Base-by-base conservation (phyloP, 2,113 vertebrate species). In the Gallinago paraguaiae region DNA sequence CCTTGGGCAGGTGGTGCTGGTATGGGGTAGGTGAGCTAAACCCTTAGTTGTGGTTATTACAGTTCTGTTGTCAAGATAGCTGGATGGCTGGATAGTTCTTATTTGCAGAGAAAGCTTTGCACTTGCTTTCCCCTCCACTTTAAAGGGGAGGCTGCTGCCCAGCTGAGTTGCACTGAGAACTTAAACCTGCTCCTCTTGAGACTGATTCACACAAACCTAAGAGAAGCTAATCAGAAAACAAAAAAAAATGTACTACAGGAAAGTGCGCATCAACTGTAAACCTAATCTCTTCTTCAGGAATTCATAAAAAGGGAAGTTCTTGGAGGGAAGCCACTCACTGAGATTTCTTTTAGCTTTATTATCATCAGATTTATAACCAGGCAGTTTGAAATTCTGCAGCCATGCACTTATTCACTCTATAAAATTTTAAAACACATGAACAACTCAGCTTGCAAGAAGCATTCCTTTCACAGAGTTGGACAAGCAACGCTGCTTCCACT, bases 371-470 rank as follows among this genome's bases (percentile, higher is more conserved):
- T 97, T 97, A 95, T 81, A 93, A 88, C 75, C 45, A 71, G 86
- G 77, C 37, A 48, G 23, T 92, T 96, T 92, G 67, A 94, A 92
- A 86, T 88, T 90, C 93, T 81, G 77, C 86, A 93, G 88, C 93
- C 86, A 89, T 71, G 76, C 90, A 88, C 45, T 90, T 56, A 86
- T 17, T 94, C 64, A 50, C 56, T 92, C 80, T 39, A 67, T 93
- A 91, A 91, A 90, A 90, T 70, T 92, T 96, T 86, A 92, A 97
- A 97, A 91, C 87, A 93, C 92, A 77, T 15, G 54, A 97, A 92
- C 71, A 82, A 50, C 65, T 61, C 31, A 54, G 33, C 48, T 72
- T 60, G 67, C 57, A 85, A 94, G 61, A 92, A 82, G 80, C 17
- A 31, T 35, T 70, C 23, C 92, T 96, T 83, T 54, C 33, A 17